Conservation (phyloP, 2,888 invertebrate genomes). For the Aplocera efformata region DNA sequence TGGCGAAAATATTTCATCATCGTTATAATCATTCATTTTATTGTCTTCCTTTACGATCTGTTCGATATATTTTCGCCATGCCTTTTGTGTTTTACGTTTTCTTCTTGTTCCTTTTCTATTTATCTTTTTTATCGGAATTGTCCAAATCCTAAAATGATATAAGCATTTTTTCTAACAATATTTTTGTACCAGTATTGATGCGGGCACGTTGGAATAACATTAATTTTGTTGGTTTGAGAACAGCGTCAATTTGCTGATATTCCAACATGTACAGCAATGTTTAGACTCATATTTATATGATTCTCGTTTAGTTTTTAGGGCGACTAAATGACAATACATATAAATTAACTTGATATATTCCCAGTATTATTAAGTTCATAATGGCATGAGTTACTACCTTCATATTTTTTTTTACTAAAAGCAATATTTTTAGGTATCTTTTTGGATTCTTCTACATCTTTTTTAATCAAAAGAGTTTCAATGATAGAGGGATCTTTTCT, state of each 20-base stretch:
- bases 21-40: conserved; percentile 23
- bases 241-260: conserved; percentile 8
- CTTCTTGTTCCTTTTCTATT: conserved; percentile 39
- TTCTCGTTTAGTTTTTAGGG: conserved; percentile 78
- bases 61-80: conserved; percentile 41
- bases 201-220: conserved; percentile 11
- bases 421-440: conserved; percentile 21
- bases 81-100: conserved; percentile 43
- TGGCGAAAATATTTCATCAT: conserved; percentile 40
- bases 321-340: conserved; percentile 80
- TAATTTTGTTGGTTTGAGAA: background rate
- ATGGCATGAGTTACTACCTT: conserved; percentile 41
- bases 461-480: conserved; percentile 45
- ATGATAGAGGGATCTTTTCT: conserved; percentile 43
- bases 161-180: conserved; percentile 26
- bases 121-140: conserved; percentile 15
- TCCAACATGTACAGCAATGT: conserved; percentile 31
- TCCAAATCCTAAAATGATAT: conserved; percentile 21
- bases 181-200: conserved; percentile 3
- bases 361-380: conserved; percentile 55
- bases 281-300: conserved; percentile 57
- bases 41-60: background rate
- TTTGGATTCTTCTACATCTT: conserved; percentile 46
- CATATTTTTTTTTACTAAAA: conserved; percentile 32
- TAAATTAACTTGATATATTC: conserved; percentile 71